phyloP scores from a whole-genome alignment of 2,113 vertebrate species.

The Chionodraco myersi region DNA sequence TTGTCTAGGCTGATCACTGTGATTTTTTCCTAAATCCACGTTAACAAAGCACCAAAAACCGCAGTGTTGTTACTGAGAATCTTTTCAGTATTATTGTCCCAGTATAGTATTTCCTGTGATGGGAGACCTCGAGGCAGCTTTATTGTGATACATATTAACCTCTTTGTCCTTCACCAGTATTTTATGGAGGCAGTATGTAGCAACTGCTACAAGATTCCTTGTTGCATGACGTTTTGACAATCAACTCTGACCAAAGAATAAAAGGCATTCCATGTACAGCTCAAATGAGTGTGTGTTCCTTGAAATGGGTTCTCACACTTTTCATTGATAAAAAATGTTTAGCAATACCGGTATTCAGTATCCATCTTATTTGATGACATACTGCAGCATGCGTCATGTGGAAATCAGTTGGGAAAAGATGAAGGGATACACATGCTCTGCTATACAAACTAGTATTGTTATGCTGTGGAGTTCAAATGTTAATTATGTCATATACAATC shows the following conservation, averaged over 20 bases:
- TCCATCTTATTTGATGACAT: slow-evolving; percentile 16
- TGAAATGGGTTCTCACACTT: slow-evolving; percentile 11
- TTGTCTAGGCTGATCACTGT: slow-evolving; percentile 56
- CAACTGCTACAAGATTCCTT: slow-evolving; percentile 54
- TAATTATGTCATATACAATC: not conserved
- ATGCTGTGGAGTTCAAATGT: not conserved
- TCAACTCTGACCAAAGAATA: slow-evolving; percentile 73
- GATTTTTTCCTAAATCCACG: slow-evolving; percentile 45
- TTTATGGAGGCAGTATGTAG: slow-evolving; percentile 49
- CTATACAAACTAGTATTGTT: not conserved
- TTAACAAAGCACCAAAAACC: slow-evolving; percentile 26
- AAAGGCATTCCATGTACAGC: slow-evolving; percentile 71
- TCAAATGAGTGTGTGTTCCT: slow-evolving; percentile 39
- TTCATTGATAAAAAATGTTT: not conserved
- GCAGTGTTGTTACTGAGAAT: slow-evolving; percentile 26
- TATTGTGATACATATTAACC: slow-evolving; percentile 49
- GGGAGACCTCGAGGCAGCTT: slow-evolving; percentile 72
- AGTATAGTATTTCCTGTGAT: slow-evolving; percentile 43
- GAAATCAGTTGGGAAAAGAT: not conserved
- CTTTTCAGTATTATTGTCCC: slow-evolving; percentile 34
- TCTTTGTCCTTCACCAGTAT: slow-evolving; percentile 49
- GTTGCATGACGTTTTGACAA: slow-evolving; percentile 78
- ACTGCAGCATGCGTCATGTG: not conserved
- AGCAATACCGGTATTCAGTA: slow-evolving; percentile 12
- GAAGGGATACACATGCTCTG: not conserved